Percentiles rank a stretch among this genome's conserved stretches.
Evolutionary conservation across 2,113 vertebrate genomes (phyloP).

Genomic region (Pteruthius melanotis): DNA sequence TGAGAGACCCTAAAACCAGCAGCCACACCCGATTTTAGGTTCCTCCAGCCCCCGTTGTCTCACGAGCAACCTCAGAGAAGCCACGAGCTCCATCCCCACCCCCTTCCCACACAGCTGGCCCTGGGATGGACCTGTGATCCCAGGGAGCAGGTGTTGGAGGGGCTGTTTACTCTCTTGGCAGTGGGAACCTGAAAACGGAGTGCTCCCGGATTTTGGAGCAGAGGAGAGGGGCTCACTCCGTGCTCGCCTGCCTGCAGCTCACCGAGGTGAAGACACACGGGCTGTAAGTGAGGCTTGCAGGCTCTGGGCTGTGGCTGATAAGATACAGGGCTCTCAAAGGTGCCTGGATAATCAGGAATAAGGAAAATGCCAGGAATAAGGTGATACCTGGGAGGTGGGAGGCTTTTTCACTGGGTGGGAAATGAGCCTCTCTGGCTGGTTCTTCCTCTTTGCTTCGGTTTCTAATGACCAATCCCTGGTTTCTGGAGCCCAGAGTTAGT

Average conservation of each 20-base stretch:
- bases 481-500: neutral
- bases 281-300: constrained; percentile 71
- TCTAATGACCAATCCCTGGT: neutral
- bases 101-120: fast-evolving
- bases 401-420: fast-evolving
- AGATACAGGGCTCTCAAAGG: fast-evolving
- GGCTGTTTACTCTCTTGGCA: constrained; percentile 22
- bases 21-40: fast-evolving
- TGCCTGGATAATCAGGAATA: neutral
- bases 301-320: neutral
- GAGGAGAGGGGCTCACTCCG: constrained; percentile 67
- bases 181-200: constrained; percentile 72
- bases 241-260: constrained; percentile 74
- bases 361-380: neutral
- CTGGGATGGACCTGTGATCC: fast-evolving
- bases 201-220: constrained; percentile 73
- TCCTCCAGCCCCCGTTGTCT: neutral
- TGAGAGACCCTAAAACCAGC: fast-evolving
- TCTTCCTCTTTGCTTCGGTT: neutral
- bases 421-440: neutral
- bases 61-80: neutral
- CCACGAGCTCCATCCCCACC: neutral
- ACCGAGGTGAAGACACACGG: constrained; percentile 50
- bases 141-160: fast-evolving
- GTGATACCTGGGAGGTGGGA: neutral